Base-by-base conservation (phyloP, 2,888 invertebrate species). In the Drosophila nr. medialis region DNA sequence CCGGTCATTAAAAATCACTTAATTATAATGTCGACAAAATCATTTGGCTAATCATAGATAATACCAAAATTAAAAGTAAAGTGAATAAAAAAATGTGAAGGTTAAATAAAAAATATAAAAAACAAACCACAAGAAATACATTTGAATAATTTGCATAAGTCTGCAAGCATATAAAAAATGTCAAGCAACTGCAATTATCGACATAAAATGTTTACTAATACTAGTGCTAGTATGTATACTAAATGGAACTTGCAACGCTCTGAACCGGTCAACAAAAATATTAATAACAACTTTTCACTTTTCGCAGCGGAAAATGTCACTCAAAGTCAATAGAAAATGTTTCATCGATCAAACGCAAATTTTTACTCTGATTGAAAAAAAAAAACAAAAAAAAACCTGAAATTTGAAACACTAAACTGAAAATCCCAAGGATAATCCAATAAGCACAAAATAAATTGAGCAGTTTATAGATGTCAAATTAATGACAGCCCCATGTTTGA, bases 221-320 rank as follows among this genome's bases (percentile, higher is more conserved):
- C 53, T 30, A 68, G 54, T 42, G 59, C 66, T 67, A 45, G 42
- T 32, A 50, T 32, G 13, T 7, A 34, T 56, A 51, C 50, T 59
- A 49, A 34, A 29, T 50, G 45, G 36, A 38, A 8, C 36, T 68
- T 50, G 68, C 11, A 63, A 71, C 83, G 60, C 67, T 63, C 64
- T 76, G 36, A 81, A 67, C 75, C 64, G 65, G 65, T 79, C 70
- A 71, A 56, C 32, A 29, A 54, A 45, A 54, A 69, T 68, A 72
- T 76, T 83, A 83, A 86, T 77, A 87, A 72, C 85, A 81, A 89
- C 89, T 89, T 86, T 86, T 89, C 89, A 86, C 86, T 86, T 85
- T 83, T 86, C 60, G 65, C 89, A 89, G 67, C 86, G 87, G 82
- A 86, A 86, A 86, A 72, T 86, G 86, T 86, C 86, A 89, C 85